A percentile compares a stretch with the other conserved stretches of the same genome.
phyloP scores from a whole-genome alignment of 2,888 invertebrate species.

The Drymonia ruficornis region DNA sequence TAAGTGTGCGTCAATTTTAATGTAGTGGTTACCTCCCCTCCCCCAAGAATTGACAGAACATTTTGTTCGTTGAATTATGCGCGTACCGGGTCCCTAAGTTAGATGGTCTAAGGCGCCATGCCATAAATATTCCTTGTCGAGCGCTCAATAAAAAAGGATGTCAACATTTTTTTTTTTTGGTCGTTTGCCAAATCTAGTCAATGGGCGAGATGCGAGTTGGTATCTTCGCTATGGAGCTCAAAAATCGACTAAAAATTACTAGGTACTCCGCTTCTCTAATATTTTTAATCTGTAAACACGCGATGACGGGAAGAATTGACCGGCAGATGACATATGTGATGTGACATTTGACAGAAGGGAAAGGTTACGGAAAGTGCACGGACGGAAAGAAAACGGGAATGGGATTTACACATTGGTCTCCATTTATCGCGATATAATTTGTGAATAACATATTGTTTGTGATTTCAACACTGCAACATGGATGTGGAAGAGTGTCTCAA shows the following conservation, averaged over 20 bases:
- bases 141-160: too few relatives aligned
- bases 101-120: too few relatives aligned
- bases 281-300: conserved; percentile 17
- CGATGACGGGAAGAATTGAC: conserved; percentile 12
- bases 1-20: too few relatives aligned
- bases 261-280: neutral
- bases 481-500: conserved; percentile 87
- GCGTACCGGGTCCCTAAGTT: too few relatives aligned
- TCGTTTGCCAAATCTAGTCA: too few relatives aligned
- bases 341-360: conserved; percentile 23
- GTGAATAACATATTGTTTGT: conserved; percentile 28
- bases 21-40: too few relatives aligned
- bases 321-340: neutral
- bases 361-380: conserved; percentile 25
- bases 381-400: conserved; percentile 30
- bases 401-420: conserved; percentile 23
- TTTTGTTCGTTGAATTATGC: too few relatives aligned
- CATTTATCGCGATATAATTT: conserved; percentile 27
- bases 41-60: too few relatives aligned
- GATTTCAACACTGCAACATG: conserved; percentile 59
- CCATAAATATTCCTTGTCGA: too few relatives aligned
- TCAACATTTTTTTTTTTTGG: too few relatives aligned
- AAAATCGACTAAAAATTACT: conserved; percentile 17
- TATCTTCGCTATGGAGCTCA: too few relatives aligned
- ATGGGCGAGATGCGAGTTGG: too few relatives aligned